A percentile compares a stretch with the other conserved stretches of the same genome.
Evolutionary conservation across 2,113 vertebrate species (phyloP).

Genomic region (Gracilinanus agilis): DNA sequence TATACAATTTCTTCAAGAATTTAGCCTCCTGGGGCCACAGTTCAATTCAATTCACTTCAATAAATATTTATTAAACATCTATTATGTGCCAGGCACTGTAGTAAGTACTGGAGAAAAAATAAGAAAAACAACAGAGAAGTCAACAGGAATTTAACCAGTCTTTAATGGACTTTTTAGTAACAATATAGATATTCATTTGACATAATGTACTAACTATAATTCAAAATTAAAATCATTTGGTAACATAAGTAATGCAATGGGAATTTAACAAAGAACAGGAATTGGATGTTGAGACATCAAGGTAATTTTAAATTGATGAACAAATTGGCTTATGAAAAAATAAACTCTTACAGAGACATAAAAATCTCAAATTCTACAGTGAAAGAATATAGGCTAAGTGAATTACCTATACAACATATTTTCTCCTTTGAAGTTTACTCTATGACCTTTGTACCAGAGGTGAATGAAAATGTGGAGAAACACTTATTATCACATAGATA

Average conservation of each 20-base stretch:
- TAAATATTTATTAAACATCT: neutral
- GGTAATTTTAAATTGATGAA: slow-evolving; percentile 61
- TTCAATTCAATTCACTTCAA: neutral
- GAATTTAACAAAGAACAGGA: slow-evolving; percentile 51
- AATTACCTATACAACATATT: slow-evolving; percentile 42
- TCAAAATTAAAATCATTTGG: slow-evolving; percentile 39
- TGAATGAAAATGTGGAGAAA: slow-evolving; percentile 23
- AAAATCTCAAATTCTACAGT: slow-evolving; percentile 22
- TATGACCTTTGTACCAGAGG: neutral
- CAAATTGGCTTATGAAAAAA: slow-evolving; percentile 54
- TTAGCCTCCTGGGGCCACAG: slow-evolving; percentile 10
- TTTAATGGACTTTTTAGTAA: slow-evolving; percentile 38
- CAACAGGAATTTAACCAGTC: slow-evolving; percentile 48
- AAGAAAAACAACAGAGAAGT: neutral
- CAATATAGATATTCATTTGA: slow-evolving; percentile 47
- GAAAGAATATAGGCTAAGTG: slow-evolving; percentile 26
- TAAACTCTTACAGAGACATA: slow-evolving; percentile 17
- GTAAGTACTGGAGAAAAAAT: neutral
- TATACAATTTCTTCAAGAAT: slow-evolving; percentile 45
- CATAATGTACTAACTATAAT: slow-evolving; percentile 25
- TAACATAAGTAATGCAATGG: slow-evolving; percentile 23
- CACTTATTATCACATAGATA: neutral
- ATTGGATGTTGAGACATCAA: slow-evolving; percentile 48
- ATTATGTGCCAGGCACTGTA: neutral
- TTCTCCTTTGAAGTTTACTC: slow-evolving; percentile 34